Evolutionary conservation across 1,140 invertebrate genomes (phyloP), one percentile per base, ranked within the genome.

Genomic region (fruit fly (Drosophila melanogaster)): DNA sequence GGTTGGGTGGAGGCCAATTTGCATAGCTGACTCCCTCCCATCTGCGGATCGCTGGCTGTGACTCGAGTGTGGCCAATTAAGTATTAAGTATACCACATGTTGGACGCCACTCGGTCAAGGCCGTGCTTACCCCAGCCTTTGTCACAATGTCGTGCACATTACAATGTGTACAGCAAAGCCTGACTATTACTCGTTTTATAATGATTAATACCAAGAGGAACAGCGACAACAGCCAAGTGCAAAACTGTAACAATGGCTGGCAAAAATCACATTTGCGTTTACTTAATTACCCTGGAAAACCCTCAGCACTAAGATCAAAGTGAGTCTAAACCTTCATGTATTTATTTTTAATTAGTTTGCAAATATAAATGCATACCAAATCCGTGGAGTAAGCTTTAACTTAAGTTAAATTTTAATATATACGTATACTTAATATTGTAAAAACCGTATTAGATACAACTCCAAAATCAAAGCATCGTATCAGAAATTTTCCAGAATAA

Each of bases 31-130:
- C 67, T 79, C 62, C 19, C n/a, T n/a, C n/a, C 57, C 62, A 64
- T 47, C 55, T 57, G 43, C 40, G 22, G 40, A 43, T 19, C 47
- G 46, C 15, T 43, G 41, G 37, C 67, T 75, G 61, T 22, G 44
- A 65, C 51, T 74, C 60, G 38, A 71, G 72, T 80, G 77, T 70
- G 64, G 50, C 66, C 66, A 70, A 70, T 70, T 70, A 70, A 69
- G 35, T 70, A 87, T 79, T 89, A 86, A 81, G 83, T 87, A 79
- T 81, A 73, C 83, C 83, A 83, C 83, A 86, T 65, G 79, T 66
- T 87, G 83, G 79, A 76, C 83, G 70, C 55, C 17, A 77, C 35
- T 37, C 79, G 83, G 83, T 87, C 83, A 86, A 89, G 83, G 83
- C 83, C 84, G 61, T 65, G 38, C 54, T 67, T 76, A 56, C 38